Evolutionary conservation across 2,113 vertebrate species (phyloP), one percentile per base, ranked within the genome.

Genomic region (Falco punctatus): DNA sequence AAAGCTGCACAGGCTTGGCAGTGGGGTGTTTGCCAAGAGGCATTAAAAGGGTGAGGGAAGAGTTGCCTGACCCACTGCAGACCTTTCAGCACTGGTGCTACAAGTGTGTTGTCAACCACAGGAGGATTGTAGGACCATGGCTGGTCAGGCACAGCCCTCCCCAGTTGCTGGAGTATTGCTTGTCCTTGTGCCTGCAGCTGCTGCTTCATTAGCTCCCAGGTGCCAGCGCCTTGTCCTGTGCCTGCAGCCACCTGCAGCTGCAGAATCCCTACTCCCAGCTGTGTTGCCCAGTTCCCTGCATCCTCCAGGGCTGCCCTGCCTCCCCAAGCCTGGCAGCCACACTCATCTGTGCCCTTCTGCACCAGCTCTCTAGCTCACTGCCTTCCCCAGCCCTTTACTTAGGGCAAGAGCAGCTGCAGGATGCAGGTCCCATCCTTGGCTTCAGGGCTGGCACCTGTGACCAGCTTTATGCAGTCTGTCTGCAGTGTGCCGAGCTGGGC

Each of bases 21-120:
- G 11, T 0, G 0, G 32, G 15, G 9, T 24, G 19, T 35, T 79
- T 93, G 16, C 66, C 14, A 22, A 42, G 18, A 80, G n/a, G 4
- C 10, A 24, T 71, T 74, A 65, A 83, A 58, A 77, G 30, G 38
- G 40, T 6, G 13, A 55, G 8, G 9, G 11, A 5, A 8, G 3
- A 71, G 13, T 20, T 67, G 48, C 32, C 13, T 32, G 54, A 3
- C 6, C 55, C 15, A 20, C 84, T 86, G 72, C 81, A 81, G 69
- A 48, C 5, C 7, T 86, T 89, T 86, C 64, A 77, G 67, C 64
- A 89, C 42, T 33, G 72, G 87, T 89, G 79, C 79, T 94, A 83
- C 66, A 84, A 78, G 13, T 21, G 13, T 83, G 52, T 5, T 67
- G n/a, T 75, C 48, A 83, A 10, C 19, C 14, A 44, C 59, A 54